Base-by-base conservation (phyloP, 1,140 invertebrate genomes). In the Drosophila tani region DNA sequence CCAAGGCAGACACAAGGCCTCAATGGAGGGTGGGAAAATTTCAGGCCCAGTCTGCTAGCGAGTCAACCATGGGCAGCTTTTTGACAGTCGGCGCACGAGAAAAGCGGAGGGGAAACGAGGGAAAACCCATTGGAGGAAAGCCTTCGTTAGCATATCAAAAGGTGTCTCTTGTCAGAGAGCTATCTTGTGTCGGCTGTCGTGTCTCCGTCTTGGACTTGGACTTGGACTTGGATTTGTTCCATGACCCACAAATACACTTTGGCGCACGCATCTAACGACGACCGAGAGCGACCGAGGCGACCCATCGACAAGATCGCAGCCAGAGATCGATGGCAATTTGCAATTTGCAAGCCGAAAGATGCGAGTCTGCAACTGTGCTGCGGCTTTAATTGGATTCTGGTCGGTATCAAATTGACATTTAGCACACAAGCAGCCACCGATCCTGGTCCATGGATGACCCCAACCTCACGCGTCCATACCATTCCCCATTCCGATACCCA, bases 191-290 rank as follows among this genome's bases (percentile, higher is more conserved):
- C 62, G 69, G 76, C 81, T 84, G 84, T 84, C 75, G 75, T 68
- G 84, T 79, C 66, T 75, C 66, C 49, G 69, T 43, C 60, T 32
- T 2, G 7, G 27, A 8, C 50, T 53, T 17, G 3, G 45, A 58
- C 40, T 67, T 50, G 9, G 68, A 45, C 32, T 58, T 32, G 85
- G 75, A 88, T 90, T 71, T 85, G 85, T 90, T 79, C 75, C 85
- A 90, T 90, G 85, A 90, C 85, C 85, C 81, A 90, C 86, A 91
- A 90, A 90, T 85, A 90, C 57, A 91, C 70, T 81, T 90, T 81
- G 81, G 78, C 74, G 65, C 81, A 87, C 84, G 84, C 84, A 87
- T 84, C 77, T 78, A 74, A 70, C 73, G 76, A 77, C 73, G 80
- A 77, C 81, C 76, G 67, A 77, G 21, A 21, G 21, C 21, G 21